Conservation (phyloP, 2,888 invertebrate species). For the Sisyra terminalis region DNA sequence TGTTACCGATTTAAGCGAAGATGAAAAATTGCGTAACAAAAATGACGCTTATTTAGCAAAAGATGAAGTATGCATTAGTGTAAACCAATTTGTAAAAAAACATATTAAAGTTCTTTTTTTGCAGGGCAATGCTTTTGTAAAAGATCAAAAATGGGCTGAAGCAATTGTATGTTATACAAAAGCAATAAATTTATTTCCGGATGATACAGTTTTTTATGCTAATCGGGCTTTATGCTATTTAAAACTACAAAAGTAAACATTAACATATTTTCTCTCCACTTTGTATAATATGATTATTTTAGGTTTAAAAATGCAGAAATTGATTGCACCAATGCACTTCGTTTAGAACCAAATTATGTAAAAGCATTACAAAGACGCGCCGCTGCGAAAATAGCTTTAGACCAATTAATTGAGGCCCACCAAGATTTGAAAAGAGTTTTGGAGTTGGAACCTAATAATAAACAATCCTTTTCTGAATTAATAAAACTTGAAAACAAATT, state of each 20-base stretch:
- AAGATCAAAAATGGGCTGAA: constrained; percentile 60
- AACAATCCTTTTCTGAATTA: constrained; percentile 44
- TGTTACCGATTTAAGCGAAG: constrained; percentile 26
- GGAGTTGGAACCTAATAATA: constrained; percentile 63
- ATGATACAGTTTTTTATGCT: constrained; percentile 66
- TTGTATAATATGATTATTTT: constrained; percentile 12
- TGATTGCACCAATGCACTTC: constrained; percentile 68
- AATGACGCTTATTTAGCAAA: constrained; percentile 52
- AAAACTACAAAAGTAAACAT: constrained; percentile 56
- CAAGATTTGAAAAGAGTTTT: constrained; percentile 53
- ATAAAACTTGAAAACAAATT: constrained; percentile 34
- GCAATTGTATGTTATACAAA: constrained; percentile 76
- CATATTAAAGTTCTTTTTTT: constrained; percentile 16
- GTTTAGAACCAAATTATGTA: constrained; percentile 58
- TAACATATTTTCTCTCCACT: constrained; percentile 4
- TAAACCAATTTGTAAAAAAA: too few species aligned
- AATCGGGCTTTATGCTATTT: constrained; percentile 79
- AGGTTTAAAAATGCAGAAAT: constrained; percentile 53
- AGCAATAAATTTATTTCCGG: constrained; percentile 68
- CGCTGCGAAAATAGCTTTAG: constrained; percentile 52
- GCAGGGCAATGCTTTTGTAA: constrained; percentile 69
- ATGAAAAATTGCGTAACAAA: constrained; percentile 27
- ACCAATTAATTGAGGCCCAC: constrained; percentile 53
- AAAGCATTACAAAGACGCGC: constrained; percentile 77
- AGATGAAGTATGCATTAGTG: constrained; percentile 51